Percentiles rank a stretch among this genome's conserved stretches.
Conservation (phyloP, 2,113 vertebrate species). For the Zosterops borbonicus region DNA sequence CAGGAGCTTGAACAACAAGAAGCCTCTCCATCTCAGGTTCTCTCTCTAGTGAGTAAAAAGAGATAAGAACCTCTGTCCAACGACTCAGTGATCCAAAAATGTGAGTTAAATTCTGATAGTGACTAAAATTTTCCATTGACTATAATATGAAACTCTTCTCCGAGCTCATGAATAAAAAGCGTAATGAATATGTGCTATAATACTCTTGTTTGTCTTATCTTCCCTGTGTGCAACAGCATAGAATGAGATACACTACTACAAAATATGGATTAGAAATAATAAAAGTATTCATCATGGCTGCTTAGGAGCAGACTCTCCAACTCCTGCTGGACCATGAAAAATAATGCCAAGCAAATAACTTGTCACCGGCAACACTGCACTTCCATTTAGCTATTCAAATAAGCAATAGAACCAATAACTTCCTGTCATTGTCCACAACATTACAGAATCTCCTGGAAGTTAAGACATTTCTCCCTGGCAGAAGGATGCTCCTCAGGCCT, state of each 20-base stretch:
- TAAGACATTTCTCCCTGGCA: not conserved
- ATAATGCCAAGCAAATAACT: slow-evolving; percentile 11
- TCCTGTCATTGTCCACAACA: not conserved
- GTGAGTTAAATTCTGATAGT: not conserved
- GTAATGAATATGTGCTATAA: not conserved
- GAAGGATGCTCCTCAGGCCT: not conserved
- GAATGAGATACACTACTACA: not conserved
- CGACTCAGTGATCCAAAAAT: not conserved
- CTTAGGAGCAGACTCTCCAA: not conserved
- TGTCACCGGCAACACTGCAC: not conserved
- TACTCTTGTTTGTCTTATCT: not conserved
- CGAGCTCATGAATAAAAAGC: not conserved
- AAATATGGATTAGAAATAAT: not conserved
- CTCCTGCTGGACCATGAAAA: not conserved
- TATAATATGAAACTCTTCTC: not conserved
- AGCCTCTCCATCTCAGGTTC: not conserved
- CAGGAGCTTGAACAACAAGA: not conserved
- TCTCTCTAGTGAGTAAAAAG: not conserved
- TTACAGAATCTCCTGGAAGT: slow-evolving; percentile 1
- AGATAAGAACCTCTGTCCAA: not conserved
- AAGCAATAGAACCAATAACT: not conserved
- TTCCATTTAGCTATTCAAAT: slow-evolving; percentile 2
- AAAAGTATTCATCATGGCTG: not conserved
- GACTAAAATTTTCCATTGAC: not conserved
- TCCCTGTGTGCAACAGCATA: not conserved